Base-by-base conservation (phyloP, 2,113 vertebrate genomes). In the Aviceda subcristata region DNA sequence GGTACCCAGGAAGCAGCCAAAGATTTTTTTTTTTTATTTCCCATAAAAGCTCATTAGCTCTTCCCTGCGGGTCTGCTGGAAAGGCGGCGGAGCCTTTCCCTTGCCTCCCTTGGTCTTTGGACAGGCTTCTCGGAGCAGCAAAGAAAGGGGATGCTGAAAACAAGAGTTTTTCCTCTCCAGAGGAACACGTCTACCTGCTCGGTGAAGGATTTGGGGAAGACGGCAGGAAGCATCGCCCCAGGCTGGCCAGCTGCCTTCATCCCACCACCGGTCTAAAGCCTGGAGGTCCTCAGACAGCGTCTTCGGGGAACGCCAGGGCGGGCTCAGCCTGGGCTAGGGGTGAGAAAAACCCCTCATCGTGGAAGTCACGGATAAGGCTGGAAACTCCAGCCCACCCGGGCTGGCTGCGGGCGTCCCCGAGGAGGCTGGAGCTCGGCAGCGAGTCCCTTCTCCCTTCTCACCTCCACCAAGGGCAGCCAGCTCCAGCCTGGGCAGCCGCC, bases 401-500 rank as follows among this genome's bases (percentile, higher is more conserved):
- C 26, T 29, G 53, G 9, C n/a, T 36, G 22, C 7, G 3, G 22
- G 20, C 29, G 50, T n/a, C 53, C 26, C 15, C 11, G n/a, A 38
- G 9, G 9, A 21, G 26, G 7, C 36, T 6, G 41, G 43, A 45
- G 19, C 55, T 80, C 60, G 30, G n/a, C 66, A 24, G 11, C 0
- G 6, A 27, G 22, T 9, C 19, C 55, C 53, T 9, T 38, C 48
- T 38, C 17, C 38, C 10, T 8, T 12, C 32, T 12, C 32, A 10
- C 7, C 15, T 30, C 43, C 53, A 24, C 46, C 46, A 26, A 11
- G 11, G 8, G 27, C 32, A 27, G 38, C 6, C 39, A 32, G 3
- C 36, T 6, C 10, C 1, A 19, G 26, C 9, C 36, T 19, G 64
- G 20, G 32, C 50, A 29, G 34, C 0, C 0, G 30, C 2, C 30